Evolutionary conservation across 2,888 invertebrate species (phyloP), one percentile per base, ranked within the genome.

Genomic region (Calephelis perditalis): DNA sequence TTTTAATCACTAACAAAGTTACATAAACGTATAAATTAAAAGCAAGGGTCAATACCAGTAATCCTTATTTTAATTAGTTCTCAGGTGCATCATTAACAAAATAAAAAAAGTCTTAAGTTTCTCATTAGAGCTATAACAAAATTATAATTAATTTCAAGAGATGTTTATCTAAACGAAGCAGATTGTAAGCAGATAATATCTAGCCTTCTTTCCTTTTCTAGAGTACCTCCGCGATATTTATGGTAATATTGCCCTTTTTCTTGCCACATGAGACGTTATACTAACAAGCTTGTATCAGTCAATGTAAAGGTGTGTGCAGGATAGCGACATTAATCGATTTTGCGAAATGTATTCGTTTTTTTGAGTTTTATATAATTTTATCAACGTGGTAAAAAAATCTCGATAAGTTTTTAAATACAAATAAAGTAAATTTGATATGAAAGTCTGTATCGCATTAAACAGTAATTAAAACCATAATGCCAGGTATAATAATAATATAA

Each of bases 101-200:
- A 26, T 26, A 40, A 40, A 40, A n/a, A 40, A 40, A 40, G 8
- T 40, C 40, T 8, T 40, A 7, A 40, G 40, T 40, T 7, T 40
- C 40, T 40, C 40, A 40, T 40, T 40, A 40, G 40, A 40, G 15
- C 47, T 47, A 47, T 15, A 47, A 47, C 47, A 47, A 47, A 47
- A 47, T 47, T 47, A 12, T 47, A 47, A 47, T 47, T 15, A 47
- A 47, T 47, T 47, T 47, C 15, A 8, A 12, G 12, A 47, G 47
- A 47, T 47, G 49, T 15, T 49, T 59, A 59, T 45, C 56, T 56
- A 56, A 56, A 56, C 56, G 56, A 43, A 45, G 35, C 3, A 36
- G 54, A 59, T 59, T 54, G 56, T 44, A 10, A 40, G n/a, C 56
- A 60, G 56, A 60, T 56, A 56, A 47, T 36, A 60, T 60, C 56